phyloP scores from a whole-genome alignment of 2,797 vertebrate species.

The Pteronotus mesoamericanus region DNA sequence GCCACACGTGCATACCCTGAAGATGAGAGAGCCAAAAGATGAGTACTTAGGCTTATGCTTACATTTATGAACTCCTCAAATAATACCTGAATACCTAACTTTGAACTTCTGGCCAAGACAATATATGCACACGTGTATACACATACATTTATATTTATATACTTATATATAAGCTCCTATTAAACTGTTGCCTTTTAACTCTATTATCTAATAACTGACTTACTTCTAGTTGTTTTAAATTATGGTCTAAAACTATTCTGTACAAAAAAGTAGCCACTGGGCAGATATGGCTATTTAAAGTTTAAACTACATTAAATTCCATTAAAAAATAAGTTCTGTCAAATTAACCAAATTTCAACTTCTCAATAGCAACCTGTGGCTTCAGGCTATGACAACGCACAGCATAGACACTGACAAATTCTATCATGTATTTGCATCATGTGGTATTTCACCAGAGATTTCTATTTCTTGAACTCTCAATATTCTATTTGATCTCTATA shows the following conservation, averaged over 20 bases:
- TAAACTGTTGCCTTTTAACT: not conserved
- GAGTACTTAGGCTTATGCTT: not conserved
- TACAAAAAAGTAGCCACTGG: not conserved
- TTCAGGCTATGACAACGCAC: not conserved
- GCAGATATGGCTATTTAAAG: not conserved
- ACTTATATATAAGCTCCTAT: not conserved
- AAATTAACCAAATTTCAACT: not conserved
- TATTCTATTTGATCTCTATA: not conserved
- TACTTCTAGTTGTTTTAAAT: not conserved
- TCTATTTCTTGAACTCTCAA: not conserved
- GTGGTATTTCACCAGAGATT: not conserved
- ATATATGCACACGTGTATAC: not conserved
- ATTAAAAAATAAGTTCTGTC: not conserved
- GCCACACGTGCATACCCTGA: not conserved
- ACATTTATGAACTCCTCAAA: not conserved
- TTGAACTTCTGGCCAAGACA: not conserved
- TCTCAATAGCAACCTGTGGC: not conserved
- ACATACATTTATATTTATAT: no score
- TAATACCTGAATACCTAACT: not conserved
- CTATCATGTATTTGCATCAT: not conserved
- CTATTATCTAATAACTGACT: not conserved
- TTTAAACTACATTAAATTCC: not conserved
- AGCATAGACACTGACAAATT: not conserved
- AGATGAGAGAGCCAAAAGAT: not conserved
- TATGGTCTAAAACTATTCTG: not conserved